Evolutionary conservation across 2,113 vertebrate species (phyloP).

Genomic region (Daboia siamensis): DNA sequence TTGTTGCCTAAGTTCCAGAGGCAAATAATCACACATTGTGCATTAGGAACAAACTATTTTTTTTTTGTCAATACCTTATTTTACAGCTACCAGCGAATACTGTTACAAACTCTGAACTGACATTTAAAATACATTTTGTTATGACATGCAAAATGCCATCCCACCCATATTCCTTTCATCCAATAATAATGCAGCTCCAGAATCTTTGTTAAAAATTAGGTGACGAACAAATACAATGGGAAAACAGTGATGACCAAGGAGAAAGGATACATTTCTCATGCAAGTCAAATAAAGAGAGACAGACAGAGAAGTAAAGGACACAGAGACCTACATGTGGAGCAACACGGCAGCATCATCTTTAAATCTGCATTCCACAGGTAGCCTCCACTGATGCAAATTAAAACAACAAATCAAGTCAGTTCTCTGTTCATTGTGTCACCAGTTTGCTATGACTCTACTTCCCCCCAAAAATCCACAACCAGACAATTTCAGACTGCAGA

Average conservation of each 20-base stretch:
- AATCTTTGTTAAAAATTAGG: background rate
- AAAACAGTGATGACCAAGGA: background rate
- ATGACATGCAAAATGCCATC: background rate
- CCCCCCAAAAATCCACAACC: slow-evolving; percentile 24
- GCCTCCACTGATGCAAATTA: slow-evolving; percentile 28
- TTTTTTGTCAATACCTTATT: background rate
- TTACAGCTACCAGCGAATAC: slow-evolving; percentile 36
- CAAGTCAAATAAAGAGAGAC: slow-evolving; percentile 2
- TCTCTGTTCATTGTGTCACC: background rate
- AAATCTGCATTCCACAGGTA: slow-evolving; percentile 23
- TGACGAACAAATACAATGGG: background rate
- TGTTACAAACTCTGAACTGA: background rate
- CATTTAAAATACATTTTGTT: background rate
- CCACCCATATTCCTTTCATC: background rate
- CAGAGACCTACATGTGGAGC: slow-evolving; percentile 18
- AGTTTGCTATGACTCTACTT: background rate
- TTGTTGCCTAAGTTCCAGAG: slow-evolving; percentile 17
- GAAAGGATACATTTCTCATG: background rate
- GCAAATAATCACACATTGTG: background rate
- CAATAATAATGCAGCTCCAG: background rate
- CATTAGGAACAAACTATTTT: background rate
- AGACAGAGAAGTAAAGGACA: background rate
- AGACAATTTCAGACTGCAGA: slow-evolving; percentile 49
- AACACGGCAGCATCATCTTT: background rate
- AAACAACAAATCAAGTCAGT: slow-evolving; percentile 10